Evolutionary conservation across 2,888 invertebrate species (phyloP).

Genomic region (Heliconius erato): DNA sequence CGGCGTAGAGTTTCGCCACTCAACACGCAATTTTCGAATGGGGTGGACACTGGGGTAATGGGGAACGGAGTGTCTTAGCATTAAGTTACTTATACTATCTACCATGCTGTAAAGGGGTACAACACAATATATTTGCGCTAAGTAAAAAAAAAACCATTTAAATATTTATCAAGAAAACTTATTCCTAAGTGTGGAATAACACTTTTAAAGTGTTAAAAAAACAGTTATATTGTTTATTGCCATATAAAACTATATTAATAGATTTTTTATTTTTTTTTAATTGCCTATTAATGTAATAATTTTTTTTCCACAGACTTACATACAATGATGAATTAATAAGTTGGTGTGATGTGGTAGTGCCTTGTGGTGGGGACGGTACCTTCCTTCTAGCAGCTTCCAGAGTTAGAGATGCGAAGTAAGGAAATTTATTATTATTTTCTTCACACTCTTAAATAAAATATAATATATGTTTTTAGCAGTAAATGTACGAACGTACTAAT

Average conservation of each 20-base stretch:
- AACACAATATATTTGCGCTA: no score
- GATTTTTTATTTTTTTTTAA: not conserved
- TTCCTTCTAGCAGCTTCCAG: slow-evolving; percentile 97
- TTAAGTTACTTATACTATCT: no score
- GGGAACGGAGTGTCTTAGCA: no score
- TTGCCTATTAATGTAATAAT: not conserved
- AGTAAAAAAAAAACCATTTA: no score
- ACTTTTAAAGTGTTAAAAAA: no score
- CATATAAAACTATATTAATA: not conserved
- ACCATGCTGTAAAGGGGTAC: no score
- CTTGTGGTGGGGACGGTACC: slow-evolving; percentile 98
- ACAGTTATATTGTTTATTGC: no score
- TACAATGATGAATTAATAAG: slow-evolving; percentile 87
- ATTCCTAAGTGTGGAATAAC: no score
- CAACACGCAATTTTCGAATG: not conserved
- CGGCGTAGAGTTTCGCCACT: not conserved
- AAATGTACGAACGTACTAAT: no score
- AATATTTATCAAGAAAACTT: no score
- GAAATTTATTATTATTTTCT: slow-evolving; percentile 33
- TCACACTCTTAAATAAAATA: not conserved
- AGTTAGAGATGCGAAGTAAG: slow-evolving; percentile 87
- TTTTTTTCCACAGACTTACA: slow-evolving; percentile 66
- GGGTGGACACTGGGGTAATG: no score
- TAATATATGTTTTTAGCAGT: not conserved
- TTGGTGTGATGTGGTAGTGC: slow-evolving; percentile 96